phyloP scores from a whole-genome alignment of 2,797 vertebrate species.

The Pelochelys cantorii region DNA sequence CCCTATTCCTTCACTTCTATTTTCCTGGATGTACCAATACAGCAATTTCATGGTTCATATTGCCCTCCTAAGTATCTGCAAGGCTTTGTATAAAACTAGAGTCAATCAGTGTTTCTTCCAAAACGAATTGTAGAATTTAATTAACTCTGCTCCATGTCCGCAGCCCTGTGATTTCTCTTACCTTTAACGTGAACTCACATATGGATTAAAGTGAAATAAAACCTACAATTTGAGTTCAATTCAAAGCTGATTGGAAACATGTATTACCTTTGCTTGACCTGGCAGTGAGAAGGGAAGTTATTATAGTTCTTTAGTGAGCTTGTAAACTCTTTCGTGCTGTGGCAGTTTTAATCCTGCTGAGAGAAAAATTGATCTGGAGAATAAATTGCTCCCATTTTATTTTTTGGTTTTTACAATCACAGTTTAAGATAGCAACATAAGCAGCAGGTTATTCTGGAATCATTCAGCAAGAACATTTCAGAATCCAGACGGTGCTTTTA shows the following conservation, averaged over 20 bases:
- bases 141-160: conserved; percentile 58
- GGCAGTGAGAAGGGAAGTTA: conserved; percentile 79
- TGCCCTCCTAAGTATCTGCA: conserved; percentile 34
- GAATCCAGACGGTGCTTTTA: conserved; percentile 32
- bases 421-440: conserved; percentile 69
- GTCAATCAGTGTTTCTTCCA: conserved; percentile 30
- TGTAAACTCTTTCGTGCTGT: conserved; percentile 81
- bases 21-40: background rate
- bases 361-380: conserved; percentile 72
- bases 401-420: conserved; percentile 70
- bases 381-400: conserved; percentile 74
- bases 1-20: accelerated
- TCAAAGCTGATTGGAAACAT: conserved; percentile 85
- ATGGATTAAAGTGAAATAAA: conserved; percentile 83
- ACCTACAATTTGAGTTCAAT: conserved; percentile 78
- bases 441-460: conserved; percentile 48
- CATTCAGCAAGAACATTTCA: conserved; percentile 31
- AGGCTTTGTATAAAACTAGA: background rate
- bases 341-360: conserved; percentile 80
- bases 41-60: background rate
- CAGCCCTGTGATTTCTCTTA: conserved; percentile 77
- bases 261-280: conserved; percentile 78
- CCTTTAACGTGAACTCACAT: conserved; percentile 80
- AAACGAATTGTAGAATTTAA: conserved; percentile 65
- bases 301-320: conserved; percentile 82